Conservation (phyloP, 2,113 vertebrate genomes). For the Gnathonemus longibarbis region DNA sequence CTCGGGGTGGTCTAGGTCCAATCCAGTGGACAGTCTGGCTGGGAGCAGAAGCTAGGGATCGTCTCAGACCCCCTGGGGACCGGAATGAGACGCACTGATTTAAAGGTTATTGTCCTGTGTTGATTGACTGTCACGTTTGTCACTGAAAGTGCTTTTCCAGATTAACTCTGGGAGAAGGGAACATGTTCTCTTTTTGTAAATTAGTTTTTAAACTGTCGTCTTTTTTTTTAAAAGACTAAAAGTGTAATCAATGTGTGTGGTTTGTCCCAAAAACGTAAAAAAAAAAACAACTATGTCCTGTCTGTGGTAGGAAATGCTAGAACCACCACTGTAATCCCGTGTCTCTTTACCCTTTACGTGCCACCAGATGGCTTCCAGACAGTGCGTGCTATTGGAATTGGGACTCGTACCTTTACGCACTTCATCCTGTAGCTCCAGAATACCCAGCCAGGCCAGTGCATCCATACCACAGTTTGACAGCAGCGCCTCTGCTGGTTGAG, state of each 20-base stretch:
- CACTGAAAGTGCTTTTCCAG: slow-evolving; percentile 6
- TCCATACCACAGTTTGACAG: not conserved
- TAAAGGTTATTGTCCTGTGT: not conserved
- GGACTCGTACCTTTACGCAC: not conserved
- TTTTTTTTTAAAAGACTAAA: not conserved
- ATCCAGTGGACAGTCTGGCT: not conserved
- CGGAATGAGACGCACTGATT: not conserved
- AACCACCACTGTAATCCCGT: not conserved
- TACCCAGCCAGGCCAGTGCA: not conserved
- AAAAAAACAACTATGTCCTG: not conserved
- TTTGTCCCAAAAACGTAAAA: not conserved
- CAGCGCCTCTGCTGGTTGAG: not conserved
- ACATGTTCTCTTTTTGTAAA: not conserved
- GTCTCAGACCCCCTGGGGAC: not conserved
- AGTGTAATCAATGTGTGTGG: not conserved
- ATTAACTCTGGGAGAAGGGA: not conserved
- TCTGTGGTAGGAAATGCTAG: not conserved
- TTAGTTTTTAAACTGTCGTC: not conserved
- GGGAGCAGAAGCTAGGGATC: not conserved
- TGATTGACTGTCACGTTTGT: not conserved
- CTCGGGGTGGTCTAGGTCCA: not conserved
- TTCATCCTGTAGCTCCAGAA: not conserved
- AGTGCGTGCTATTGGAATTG: not conserved
- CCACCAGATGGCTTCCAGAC: not conserved
- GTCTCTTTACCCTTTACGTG: not conserved